These are phyloP conservation scores for Oreochromis mossambicus DNA, from an alignment of 2,797 vertebrate genomes.

Conservation along the genomic window DNA sequence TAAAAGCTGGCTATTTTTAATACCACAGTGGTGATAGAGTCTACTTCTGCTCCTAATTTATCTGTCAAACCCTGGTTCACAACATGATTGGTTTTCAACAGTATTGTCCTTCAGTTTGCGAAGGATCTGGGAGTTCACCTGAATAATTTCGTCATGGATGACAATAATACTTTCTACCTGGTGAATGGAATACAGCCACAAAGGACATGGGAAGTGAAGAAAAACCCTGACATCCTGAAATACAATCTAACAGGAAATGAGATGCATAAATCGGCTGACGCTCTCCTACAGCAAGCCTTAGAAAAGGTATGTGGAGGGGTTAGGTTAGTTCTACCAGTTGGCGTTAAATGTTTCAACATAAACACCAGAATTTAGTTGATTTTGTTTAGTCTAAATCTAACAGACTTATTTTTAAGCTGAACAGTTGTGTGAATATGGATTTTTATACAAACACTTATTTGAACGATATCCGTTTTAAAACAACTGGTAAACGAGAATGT, in stretches of 20 bases:
- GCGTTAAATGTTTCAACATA: neutral
- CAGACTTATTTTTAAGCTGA: neutral
- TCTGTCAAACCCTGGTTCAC: accelerated
- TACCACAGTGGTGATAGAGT: neutral
- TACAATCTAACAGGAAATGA: constrained; percentile 51
- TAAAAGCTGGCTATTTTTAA: neutral
- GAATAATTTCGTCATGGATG: constrained; percentile 44
- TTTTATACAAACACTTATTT: neutral
- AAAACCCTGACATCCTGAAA: constrained; percentile 65
- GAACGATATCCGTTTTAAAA: neutral
- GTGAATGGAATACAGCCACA: constrained; percentile 38
- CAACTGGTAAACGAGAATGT: neutral
- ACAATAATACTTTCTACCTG: constrained; percentile 71
- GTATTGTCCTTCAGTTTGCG: neutral
- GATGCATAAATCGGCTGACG: constrained; percentile 33
- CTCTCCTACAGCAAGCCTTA: constrained; percentile 65
- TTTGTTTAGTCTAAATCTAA: neutral
- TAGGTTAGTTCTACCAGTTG: neutral
- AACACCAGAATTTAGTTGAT: neutral
- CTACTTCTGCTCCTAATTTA: neutral
- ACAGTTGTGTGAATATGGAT: neutral
- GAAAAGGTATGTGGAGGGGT: constrained; percentile 38
- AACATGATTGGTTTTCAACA: neutral
- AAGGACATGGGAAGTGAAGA: constrained; percentile 31
- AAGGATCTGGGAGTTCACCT: constrained; percentile 40